A percentile compares a stretch with the other conserved stretches of the same genome.
Evolutionary conservation across 2,888 invertebrate species (phyloP).

Genomic region (Thecocarcelia acutangulata): DNA sequence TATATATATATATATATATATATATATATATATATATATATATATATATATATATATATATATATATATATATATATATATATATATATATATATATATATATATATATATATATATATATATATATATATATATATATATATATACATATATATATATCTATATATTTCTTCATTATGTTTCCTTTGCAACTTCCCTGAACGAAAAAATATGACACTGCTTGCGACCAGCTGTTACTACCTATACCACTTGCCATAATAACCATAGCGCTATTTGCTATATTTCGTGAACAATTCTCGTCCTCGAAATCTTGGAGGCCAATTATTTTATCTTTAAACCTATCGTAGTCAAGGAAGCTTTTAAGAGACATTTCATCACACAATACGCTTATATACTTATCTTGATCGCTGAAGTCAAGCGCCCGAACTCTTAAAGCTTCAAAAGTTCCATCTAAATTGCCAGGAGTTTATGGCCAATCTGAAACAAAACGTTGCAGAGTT

Average conservation of each 20-base stretch:
- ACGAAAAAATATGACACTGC: no score
- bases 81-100: constrained; percentile 9
- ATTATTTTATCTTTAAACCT: not conserved
- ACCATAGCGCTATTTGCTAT: no score
- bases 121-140: not conserved
- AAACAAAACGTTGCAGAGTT: constrained; percentile 12
- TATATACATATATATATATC: no score
- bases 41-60: constrained; percentile 1
- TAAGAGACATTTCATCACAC: constrained; percentile 9
- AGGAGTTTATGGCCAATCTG: constrained; percentile 8
- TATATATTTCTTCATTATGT: no score
- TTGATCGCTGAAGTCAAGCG: not conserved
- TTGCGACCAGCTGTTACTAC: no score
- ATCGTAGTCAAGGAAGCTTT: constrained; percentile 17
- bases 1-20: constrained; percentile 1
- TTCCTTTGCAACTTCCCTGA: no score
- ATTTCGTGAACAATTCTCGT: no score
- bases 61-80: constrained; percentile 8
- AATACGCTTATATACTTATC: constrained; percentile 7
- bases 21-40: not conserved
- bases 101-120: not conserved
- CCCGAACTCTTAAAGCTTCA: not conserved
- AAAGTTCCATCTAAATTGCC: constrained; percentile 1
- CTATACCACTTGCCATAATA: no score
- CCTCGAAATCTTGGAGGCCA: constrained; percentile 7